A percentile compares a stretch with the other conserved stretches of the same genome.
phyloP scores from a whole-genome alignment of 2,113 vertebrate genomes.

The Leptosomus discolor region DNA sequence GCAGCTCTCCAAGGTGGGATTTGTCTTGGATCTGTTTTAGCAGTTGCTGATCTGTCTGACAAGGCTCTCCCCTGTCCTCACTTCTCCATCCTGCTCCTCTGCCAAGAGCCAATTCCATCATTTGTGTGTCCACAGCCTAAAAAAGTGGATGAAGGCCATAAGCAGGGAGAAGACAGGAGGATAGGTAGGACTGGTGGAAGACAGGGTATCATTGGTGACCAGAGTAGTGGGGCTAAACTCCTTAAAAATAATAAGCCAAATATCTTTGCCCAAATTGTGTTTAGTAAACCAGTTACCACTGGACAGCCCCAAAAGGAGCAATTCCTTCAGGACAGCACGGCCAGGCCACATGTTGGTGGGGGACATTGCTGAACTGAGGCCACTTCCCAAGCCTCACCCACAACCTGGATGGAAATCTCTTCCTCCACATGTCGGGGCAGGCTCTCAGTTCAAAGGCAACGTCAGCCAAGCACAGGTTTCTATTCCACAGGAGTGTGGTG shows the following conservation, averaged over 20 bases:
- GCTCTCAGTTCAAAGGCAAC: background rate
- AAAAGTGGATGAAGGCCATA: background rate
- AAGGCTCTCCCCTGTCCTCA: background rate
- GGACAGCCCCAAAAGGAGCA: background rate
- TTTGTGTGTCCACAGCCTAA: background rate
- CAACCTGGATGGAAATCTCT: background rate
- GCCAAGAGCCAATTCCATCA: background rate
- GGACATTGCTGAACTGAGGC: background rate
- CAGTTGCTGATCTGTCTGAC: background rate
- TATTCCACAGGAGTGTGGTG: background rate
- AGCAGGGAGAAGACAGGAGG: background rate
- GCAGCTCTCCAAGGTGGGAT: background rate
- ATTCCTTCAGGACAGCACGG: background rate
- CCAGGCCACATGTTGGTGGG: background rate
- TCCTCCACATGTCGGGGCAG: rapidly evolving
- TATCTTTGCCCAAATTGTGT: background rate
- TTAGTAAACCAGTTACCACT: background rate
- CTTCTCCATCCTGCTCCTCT: background rate
- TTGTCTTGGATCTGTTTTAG: background rate
- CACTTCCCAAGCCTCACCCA: background rate
- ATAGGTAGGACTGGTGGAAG: background rate
- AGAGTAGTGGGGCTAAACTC: background rate
- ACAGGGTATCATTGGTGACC: background rate
- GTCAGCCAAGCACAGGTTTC: background rate
- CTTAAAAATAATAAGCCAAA: background rate